These are phyloP conservation scores for Heteromormyrus szaboi DNA, from an alignment of 2,797 vertebrate species.

Conservation along the genomic window DNA sequence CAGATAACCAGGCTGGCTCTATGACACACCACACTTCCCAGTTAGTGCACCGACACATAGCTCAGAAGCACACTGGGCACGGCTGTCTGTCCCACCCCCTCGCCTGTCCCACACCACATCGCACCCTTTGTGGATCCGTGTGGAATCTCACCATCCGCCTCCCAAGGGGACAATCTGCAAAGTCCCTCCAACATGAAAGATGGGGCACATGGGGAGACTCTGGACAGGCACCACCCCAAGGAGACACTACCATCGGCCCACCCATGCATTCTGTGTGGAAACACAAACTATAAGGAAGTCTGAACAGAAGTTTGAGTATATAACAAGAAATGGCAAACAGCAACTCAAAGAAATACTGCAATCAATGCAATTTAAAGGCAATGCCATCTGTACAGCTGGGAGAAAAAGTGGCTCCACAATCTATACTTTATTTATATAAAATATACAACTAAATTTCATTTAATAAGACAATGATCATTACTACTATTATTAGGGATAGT, in stretches of 20 bases:
- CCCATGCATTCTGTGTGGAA: background rate
- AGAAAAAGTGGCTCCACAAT: background rate
- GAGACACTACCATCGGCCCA: background rate
- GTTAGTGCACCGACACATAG: background rate
- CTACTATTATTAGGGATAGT: constrained; percentile 1
- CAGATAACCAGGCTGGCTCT: background rate
- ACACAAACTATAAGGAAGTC: background rate
- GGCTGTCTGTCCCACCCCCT: no score
- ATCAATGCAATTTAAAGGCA: background rate
- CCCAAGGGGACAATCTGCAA: background rate
- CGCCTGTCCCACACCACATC: background rate
- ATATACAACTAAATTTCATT: constrained; percentile 14
- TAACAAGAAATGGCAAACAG: background rate
- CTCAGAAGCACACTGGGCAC: background rate
- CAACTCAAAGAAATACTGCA: background rate
- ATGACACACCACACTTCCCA: background rate
- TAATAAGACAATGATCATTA: constrained; percentile 14
- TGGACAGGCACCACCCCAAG: background rate
- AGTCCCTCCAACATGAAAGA: background rate
- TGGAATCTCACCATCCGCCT: background rate
- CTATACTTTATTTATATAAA: constrained; percentile 14
- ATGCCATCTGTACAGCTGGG: background rate
- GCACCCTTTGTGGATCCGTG: background rate
- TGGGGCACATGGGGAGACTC: background rate
- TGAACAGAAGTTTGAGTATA: background rate